Conservation (phyloP, 2,797 vertebrate genomes). For the Austrolebias charrua region DNA sequence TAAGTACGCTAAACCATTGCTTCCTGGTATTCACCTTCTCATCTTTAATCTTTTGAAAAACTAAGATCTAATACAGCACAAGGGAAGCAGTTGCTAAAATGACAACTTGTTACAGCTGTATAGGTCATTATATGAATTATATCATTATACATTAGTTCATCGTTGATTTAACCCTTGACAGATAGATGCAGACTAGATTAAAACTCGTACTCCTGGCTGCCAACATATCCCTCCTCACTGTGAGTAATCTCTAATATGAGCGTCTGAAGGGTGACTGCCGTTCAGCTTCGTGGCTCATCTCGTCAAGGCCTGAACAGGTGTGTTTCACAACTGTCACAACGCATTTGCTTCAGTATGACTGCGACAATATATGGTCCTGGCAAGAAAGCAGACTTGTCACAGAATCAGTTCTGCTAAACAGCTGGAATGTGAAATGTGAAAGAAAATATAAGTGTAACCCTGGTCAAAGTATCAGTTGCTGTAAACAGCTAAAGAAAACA, state of each 20-base stretch:
- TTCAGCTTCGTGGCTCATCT: constrained; percentile 16
- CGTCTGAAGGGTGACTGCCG: constrained; percentile 2
- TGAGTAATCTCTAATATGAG: constrained; percentile 19
- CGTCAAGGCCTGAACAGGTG: constrained; percentile 53
- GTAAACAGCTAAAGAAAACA: no score
- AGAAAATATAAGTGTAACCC: no score
- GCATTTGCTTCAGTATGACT: constrained; percentile 11
- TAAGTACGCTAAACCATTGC: no score
- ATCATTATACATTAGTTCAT: neutral
- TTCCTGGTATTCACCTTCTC: no score
- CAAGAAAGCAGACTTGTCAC: constrained; percentile 9
- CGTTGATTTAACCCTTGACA: neutral
- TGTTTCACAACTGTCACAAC: constrained; percentile 48
- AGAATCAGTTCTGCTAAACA: constrained; percentile 16
- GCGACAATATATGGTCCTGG: constrained; percentile 30
- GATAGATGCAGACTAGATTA: neutral
- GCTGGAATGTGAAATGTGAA: neutral
- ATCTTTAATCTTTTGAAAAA: no score
- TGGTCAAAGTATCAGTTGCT: no score
- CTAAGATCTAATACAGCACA: neutral
- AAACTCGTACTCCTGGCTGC: neutral
- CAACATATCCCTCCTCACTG: neutral
- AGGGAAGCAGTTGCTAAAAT: neutral
- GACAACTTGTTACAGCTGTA: neutral
- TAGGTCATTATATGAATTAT: neutral